Evolutionary conservation across 2,888 invertebrate species (phyloP).

Genomic region (Frankliniella intonsa): DNA sequence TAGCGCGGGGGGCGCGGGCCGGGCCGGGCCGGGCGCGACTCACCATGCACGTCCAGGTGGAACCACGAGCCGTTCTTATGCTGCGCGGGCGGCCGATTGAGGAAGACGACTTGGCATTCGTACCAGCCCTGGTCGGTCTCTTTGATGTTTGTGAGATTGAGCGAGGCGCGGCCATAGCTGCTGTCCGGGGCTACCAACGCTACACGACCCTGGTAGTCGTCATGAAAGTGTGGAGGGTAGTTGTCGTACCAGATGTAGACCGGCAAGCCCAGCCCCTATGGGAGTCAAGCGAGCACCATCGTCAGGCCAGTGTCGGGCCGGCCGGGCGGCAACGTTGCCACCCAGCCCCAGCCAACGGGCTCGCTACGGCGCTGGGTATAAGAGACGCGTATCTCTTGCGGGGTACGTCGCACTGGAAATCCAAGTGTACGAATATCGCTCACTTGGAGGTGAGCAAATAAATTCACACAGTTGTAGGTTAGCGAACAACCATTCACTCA

Average conservation of each 20-base stretch:
- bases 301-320: not conserved
- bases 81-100: constrained; percentile 88
- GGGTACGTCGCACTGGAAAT: no score
- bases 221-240: constrained; percentile 93
- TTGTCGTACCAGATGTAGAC: constrained; percentile 98
- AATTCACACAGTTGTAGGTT: no score
- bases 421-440: no score
- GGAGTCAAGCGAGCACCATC: not conserved
- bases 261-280: constrained; percentile 91
- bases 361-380: no score
- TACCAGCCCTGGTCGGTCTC: constrained; percentile 97
- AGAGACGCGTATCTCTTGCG: no score
- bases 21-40: constrained; percentile 40
- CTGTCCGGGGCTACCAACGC: constrained; percentile 83
- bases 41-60: constrained; percentile 89
- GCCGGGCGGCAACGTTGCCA: no score
- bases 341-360: no score
- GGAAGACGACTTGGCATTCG: constrained; percentile 89
- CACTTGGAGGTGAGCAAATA: no score
- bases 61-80: constrained; percentile 97
- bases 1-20: no score
- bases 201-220: constrained; percentile 88
- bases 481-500: no score
- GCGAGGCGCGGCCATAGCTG: constrained; percentile 84
- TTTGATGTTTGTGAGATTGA: constrained; percentile 90